A percentile compares a stretch with the other conserved stretches of the same genome.
These are phyloP conservation scores for Oxycera nigricornis DNA, from an alignment of 2,888 invertebrate genomes.

Conservation along the genomic window DNA sequence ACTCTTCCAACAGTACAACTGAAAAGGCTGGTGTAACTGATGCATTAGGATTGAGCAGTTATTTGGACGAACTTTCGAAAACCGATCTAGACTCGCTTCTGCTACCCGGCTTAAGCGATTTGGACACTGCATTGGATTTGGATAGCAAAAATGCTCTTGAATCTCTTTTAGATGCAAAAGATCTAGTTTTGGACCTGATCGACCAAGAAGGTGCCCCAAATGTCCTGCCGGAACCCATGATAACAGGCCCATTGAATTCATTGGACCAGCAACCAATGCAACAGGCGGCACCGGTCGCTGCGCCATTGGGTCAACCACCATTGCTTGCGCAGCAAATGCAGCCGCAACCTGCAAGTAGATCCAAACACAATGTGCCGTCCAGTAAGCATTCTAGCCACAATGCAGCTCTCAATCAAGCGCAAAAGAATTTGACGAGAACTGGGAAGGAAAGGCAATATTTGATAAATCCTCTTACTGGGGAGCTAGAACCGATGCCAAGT, in stretches of 20 bases:
- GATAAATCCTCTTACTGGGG: constrained; percentile 88
- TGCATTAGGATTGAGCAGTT: constrained; percentile 43
- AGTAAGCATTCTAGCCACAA: neutral
- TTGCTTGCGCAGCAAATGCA: neutral
- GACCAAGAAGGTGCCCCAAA: constrained; percentile 62
- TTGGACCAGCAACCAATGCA: neutral
- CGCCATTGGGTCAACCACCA: neutral
- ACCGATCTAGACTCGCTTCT: constrained; percentile 70
- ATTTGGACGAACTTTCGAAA: constrained; percentile 58
- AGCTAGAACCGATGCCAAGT: constrained; percentile 80
- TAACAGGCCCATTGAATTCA: neutral
- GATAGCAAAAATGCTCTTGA: constrained; percentile 61
- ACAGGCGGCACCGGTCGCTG: neutral
- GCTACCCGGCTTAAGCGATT: constrained; percentile 69
- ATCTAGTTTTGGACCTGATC: constrained; percentile 60
- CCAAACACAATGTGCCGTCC: too few species aligned
- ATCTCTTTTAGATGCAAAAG: constrained; percentile 60
- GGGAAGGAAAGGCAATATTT: constrained; percentile 81
- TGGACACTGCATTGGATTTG: constrained; percentile 61
- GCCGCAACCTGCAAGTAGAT: neutral
- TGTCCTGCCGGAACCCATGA: constrained; percentile 40
- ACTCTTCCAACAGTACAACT: neutral
- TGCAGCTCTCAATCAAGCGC: neutral
- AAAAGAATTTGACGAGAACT: constrained; percentile 58
- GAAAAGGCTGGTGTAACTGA: constrained; percentile 23